These are phyloP conservation scores for Cylloceria caligata DNA, from an alignment of 2,888 invertebrate genomes.

Conservation along the genomic window DNA sequence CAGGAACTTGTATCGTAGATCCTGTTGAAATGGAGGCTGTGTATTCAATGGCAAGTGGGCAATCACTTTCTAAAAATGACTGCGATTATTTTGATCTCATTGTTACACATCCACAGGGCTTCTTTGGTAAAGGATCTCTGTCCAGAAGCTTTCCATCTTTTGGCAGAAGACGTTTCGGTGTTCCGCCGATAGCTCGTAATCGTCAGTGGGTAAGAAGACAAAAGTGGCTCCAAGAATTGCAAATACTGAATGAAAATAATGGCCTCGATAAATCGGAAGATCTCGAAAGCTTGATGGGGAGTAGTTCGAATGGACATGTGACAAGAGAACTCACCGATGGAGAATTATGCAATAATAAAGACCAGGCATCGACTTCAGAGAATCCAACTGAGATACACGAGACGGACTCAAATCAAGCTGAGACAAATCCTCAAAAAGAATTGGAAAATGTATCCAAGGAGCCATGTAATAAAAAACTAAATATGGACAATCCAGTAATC, in stretches of 20 bases:
- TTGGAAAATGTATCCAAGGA: neutral
- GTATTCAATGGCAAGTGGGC: slow-evolving; percentile 86
- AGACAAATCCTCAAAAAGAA: neutral
- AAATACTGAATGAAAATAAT: slow-evolving; percentile 73
- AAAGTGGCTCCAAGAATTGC: slow-evolving; percentile 85
- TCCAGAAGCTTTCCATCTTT: slow-evolving; percentile 87
- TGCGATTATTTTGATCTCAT: neutral
- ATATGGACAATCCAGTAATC: neutral
- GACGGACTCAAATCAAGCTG: neutral
- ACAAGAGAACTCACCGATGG: slow-evolving; percentile 2
- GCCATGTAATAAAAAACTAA: slow-evolving; percentile 13
- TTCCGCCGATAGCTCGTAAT: slow-evolving; percentile 86
- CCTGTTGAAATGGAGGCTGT: slow-evolving; percentile 87
- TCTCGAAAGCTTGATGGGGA: slow-evolving; percentile 12
- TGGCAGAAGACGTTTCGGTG: slow-evolving; percentile 82
- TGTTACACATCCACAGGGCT: slow-evolving; percentile 85
- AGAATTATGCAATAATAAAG: neutral
- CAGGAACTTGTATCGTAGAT: slow-evolving; percentile 88
- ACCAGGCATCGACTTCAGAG: neutral
- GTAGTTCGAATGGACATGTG: neutral
- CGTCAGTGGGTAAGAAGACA: slow-evolving; percentile 88
- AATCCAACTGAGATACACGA: neutral
- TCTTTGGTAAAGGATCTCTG: slow-evolving; percentile 90
- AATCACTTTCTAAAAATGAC: neutral
- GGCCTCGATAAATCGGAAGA: slow-evolving; percentile 11